Evolutionary conservation across 1,140 invertebrate genomes (phyloP).

Genomic region (Camponotus pennsylvanicus): DNA sequence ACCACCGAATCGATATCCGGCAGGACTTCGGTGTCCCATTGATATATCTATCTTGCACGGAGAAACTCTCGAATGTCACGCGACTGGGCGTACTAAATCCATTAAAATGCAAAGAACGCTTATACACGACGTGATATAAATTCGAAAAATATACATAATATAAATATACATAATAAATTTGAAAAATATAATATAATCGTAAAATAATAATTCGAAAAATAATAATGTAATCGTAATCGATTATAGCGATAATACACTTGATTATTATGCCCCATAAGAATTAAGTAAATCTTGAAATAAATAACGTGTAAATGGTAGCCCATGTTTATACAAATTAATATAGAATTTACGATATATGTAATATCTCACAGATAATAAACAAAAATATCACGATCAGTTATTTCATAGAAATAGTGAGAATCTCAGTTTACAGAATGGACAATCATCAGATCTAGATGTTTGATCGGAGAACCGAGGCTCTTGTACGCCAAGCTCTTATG

Average conservation of each 20-base stretch:
- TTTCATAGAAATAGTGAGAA: too few species aligned
- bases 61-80: conserved; percentile 20
- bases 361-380: not conserved
- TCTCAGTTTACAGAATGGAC: not conserved
- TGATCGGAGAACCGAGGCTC: not conserved
- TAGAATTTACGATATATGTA: not conserved
- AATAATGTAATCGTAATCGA: not conserved
- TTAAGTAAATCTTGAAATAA: not conserved
- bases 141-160: not conserved
- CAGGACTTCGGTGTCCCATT: not conserved
- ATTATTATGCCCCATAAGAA: not conserved
- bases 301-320: not conserved
- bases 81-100: not conserved
- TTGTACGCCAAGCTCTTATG: not conserved
- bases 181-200: not conserved
- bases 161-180: not conserved
- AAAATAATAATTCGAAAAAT: not conserved
- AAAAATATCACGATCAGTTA: not conserved
- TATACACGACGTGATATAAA: not conserved
- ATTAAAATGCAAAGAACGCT: not conserved
- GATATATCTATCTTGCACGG: conserved; percentile 26
- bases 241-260: not conserved
- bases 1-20: conserved; percentile 36
- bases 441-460: not conserved
- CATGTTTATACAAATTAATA: conserved; percentile 5